Evolutionary conservation across 2,888 invertebrate genomes (phyloP).

Genomic region (Athalia cordata): DNA sequence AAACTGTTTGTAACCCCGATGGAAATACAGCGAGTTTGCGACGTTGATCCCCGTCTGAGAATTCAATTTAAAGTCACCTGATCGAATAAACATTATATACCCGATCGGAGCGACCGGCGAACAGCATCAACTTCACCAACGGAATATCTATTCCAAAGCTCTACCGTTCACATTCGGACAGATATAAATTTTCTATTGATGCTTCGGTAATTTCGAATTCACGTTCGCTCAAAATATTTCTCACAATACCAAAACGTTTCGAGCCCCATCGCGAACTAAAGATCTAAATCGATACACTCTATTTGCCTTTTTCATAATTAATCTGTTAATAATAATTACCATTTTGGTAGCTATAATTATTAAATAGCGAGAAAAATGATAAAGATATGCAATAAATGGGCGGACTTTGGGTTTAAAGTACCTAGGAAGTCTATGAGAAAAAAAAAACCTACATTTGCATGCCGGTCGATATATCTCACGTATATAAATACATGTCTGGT

Average conservation of each 20-base stretch:
- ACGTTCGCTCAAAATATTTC: too few species aligned
- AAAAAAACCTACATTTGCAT: not conserved
- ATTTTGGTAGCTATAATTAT: not conserved
- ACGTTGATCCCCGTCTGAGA: conserved; percentile 17
- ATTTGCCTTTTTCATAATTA: too few species aligned
- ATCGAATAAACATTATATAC: conserved; percentile 36
- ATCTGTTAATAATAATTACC: too few species aligned
- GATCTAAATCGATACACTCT: too few species aligned
- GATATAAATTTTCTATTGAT: not conserved
- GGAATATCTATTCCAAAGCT: too few species aligned
- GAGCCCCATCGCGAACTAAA: too few species aligned
- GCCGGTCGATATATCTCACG: not conserved
- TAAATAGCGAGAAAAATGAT: not conserved
- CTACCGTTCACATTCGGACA: not conserved
- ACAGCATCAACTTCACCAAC: not conserved
- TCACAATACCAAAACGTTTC: too few species aligned
- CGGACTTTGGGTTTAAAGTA: too few species aligned
- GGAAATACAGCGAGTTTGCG: conserved; percentile 24
- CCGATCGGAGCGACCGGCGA: too few species aligned
- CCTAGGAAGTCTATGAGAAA: too few species aligned
- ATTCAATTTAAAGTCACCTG: conserved; percentile 33
- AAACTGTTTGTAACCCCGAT: not conserved
- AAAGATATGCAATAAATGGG: not conserved
- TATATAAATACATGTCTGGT: not conserved
- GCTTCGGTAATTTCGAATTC: too few species aligned